These are phyloP conservation scores for Labeo calbasu DNA, from an alignment of 2,797 vertebrate species.

Conservation along the genomic window DNA sequence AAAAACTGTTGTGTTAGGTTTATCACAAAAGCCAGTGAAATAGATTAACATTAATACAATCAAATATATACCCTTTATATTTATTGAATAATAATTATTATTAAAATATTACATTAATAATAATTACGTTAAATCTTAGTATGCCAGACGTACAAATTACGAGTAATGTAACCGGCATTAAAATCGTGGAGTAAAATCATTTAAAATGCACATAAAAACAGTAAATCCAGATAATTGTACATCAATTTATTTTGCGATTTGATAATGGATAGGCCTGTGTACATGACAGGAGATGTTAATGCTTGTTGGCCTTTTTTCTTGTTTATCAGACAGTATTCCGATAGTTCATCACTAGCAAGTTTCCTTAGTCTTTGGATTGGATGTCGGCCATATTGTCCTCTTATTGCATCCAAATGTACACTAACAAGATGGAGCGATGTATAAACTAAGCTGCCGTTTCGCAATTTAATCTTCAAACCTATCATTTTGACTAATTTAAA, in stretches of 20 bases:
- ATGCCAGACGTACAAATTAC: not conserved
- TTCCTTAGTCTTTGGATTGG: constrained; percentile 54
- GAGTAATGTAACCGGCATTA: not conserved
- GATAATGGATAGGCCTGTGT: not conserved
- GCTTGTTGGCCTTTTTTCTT: constrained; percentile 12
- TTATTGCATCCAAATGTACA: constrained; percentile 42
- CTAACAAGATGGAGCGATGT: constrained; percentile 23
- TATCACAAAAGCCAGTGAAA: not conserved
- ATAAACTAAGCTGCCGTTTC: constrained; percentile 14
- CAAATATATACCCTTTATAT: not conserved
- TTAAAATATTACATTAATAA: not conserved
- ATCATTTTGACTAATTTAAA: not conserved
- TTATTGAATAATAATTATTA: not conserved
- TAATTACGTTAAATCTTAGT: not conserved
- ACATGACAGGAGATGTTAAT: not conserved
- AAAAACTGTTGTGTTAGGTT: not conserved
- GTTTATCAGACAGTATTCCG: constrained; percentile 64
- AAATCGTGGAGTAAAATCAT: not conserved
- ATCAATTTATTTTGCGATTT: constrained; percentile 4
- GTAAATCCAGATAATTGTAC: not conserved
- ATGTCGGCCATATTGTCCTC: constrained; percentile 72
- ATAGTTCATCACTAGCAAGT: constrained; percentile 58
- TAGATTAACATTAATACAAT: not conserved
- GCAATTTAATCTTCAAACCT: not conserved
- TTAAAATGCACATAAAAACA: not conserved